These are phyloP conservation scores for Remorina albescens DNA, from an alignment of 2,797 vertebrate species.

Conservation along the genomic window DNA sequence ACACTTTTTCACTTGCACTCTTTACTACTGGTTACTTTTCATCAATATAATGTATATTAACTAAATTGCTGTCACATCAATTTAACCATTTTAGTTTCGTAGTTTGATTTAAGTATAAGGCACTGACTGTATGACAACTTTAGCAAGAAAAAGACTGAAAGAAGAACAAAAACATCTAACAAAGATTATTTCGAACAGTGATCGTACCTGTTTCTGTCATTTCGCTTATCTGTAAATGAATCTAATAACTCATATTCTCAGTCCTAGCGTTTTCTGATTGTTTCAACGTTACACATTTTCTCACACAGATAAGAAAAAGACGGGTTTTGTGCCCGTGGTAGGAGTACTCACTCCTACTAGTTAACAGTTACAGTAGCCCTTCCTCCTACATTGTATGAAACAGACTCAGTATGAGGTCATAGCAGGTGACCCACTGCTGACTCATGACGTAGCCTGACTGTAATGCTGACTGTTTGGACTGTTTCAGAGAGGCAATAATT, in stretches of 20 bases:
- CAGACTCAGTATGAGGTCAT: slow-evolving; percentile 71
- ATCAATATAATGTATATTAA: too few species aligned
- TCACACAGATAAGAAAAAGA: slow-evolving; percentile 4
- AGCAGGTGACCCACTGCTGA: slow-evolving; percentile 75
- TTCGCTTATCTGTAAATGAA: too few species aligned
- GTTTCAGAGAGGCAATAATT: slow-evolving; percentile 64
- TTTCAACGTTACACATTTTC: background rate
- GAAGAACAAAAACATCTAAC: background rate
- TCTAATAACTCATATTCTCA: background rate
- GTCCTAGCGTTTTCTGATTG: background rate
- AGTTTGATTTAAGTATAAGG: background rate
- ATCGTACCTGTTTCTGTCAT: background rate
- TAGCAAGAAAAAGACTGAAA: background rate
- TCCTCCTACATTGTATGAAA: slow-evolving; percentile 56
- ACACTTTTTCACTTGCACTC: too few species aligned
- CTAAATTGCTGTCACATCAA: background rate
- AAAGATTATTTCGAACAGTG: background rate
- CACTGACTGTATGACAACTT: background rate
- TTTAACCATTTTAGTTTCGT: background rate
- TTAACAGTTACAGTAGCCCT: slow-evolving; percentile 45
- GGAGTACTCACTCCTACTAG: slow-evolving; percentile 10
- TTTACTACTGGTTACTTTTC: background rate
- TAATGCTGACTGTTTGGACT: slow-evolving; percentile 70
- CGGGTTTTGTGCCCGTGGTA: slow-evolving; percentile 16
- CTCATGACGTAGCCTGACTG: slow-evolving; percentile 73